Conservation (phyloP, 64 coral and sea anemone genomes). For the Montipora sp. region DNA sequence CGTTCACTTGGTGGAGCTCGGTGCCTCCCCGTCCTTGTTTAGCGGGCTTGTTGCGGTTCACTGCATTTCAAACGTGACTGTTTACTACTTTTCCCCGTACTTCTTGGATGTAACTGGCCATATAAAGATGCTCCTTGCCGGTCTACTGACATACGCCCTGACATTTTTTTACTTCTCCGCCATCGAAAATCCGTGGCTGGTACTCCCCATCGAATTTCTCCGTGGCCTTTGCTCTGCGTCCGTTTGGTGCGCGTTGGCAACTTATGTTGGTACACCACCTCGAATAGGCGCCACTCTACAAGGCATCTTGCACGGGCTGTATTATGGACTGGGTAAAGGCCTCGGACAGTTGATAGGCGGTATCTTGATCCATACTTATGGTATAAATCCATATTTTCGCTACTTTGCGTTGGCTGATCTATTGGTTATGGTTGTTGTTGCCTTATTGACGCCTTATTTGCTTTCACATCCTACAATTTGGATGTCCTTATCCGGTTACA, state of each 20-base stretch:
- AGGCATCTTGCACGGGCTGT: constrained; percentile 85
- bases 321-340: constrained; percentile 88
- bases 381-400: constrained; percentile 68
- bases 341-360: constrained; percentile 89
- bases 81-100: constrained; percentile 81
- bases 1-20: constrained; percentile 81
- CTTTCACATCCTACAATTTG: constrained; percentile 67
- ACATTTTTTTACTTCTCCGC: constrained; percentile 93
- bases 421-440: constrained; percentile 60
- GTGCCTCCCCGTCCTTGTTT: constrained; percentile 83
- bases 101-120: constrained; percentile 79
- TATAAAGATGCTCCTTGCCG: constrained; percentile 70
- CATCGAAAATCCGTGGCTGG: constrained; percentile 83
- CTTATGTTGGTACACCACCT: constrained; percentile 89
- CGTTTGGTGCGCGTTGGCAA: constrained; percentile 79
- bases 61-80: constrained; percentile 72
- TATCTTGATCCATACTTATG: constrained; percentile 68
- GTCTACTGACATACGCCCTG: constrained; percentile 70
- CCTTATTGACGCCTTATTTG: constrained; percentile 44
- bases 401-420: constrained; percentile 83
- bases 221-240: constrained; percentile 73
- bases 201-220: constrained; percentile 89
- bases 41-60: constrained; percentile 75
- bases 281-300: constrained; percentile 93
- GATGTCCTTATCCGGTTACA: constrained; percentile 80